Percentiles rank a stretch among this genome's conserved stretches.
These are phyloP conservation scores for Gopherus evgoodei DNA, from an alignment of 2,113 vertebrate genomes.

Conservation along the genomic window DNA sequence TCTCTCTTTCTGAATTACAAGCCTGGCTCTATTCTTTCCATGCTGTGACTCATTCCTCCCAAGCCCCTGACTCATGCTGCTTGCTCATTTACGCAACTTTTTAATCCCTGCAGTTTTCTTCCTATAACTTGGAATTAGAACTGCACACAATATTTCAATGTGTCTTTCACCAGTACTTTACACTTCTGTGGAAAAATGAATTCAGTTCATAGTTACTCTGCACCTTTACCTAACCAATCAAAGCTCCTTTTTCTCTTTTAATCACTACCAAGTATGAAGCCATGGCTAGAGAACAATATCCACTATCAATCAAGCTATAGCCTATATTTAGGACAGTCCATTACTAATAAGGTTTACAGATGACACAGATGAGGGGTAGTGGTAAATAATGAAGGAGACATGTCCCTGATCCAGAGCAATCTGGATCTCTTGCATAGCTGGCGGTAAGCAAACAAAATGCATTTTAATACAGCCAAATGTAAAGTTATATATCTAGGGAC, in stretches of 20 bases:
- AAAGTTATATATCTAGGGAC: background rate
- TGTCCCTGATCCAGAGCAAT: background rate
- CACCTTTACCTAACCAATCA: background rate
- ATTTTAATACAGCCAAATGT: background rate
- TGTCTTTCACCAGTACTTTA: conserved; percentile 45
- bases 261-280: background rate
- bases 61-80: conserved; percentile 84
- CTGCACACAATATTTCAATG: conserved; percentile 46
- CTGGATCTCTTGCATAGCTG: background rate
- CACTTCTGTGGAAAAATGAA: background rate
- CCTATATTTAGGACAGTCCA: background rate
- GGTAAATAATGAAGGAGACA: background rate
- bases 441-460: background rate
- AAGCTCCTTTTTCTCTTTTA: background rate
- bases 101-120: conserved; percentile 81
- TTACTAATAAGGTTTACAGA: background rate
- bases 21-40: conserved; percentile 66
- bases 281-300: background rate
- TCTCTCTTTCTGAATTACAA: conserved; percentile 52
- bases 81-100: conserved; percentile 81
- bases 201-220: background rate
- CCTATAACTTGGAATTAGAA: conserved; percentile 75
- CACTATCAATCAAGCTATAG: background rate
- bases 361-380: background rate
- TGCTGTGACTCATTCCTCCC: conserved; percentile 82